These are phyloP conservation scores for Hoplodrina blanda DNA, from an alignment of 2,888 invertebrate species.

Conservation along the genomic window DNA sequence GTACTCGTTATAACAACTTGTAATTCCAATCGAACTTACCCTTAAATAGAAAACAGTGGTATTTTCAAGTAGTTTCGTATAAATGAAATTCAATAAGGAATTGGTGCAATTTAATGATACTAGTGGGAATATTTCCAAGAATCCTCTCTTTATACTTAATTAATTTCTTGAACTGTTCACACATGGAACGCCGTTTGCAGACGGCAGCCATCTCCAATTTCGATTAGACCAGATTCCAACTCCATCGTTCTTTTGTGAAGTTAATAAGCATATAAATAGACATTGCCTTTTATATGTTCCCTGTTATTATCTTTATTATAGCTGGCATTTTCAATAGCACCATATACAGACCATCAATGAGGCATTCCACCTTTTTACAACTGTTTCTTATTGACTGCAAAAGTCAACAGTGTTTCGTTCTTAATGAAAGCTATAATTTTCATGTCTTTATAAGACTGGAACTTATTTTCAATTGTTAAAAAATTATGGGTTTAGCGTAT, in stretches of 20 bases:
- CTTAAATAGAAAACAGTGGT: slow-evolving; percentile 52
- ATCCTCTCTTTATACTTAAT: slow-evolving; percentile 28
- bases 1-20: slow-evolving; percentile 62
- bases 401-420: slow-evolving; percentile 64
- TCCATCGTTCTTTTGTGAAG: slow-evolving; percentile 53
- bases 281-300: slow-evolving; percentile 66
- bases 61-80: slow-evolving; percentile 38
- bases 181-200: slow-evolving; percentile 37
- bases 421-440: slow-evolving; percentile 69
- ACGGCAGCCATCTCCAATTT: slow-evolving; percentile 40
- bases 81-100: slow-evolving; percentile 53
- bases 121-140: slow-evolving; percentile 29
- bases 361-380: slow-evolving; percentile 63
- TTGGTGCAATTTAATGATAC: slow-evolving; percentile 44
- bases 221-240: slow-evolving; percentile 57
- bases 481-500: slow-evolving; percentile 65
- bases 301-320: slow-evolving; percentile 67
- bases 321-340: slow-evolving; percentile 62
- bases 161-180: slow-evolving; percentile 40
- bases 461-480: slow-evolving; percentile 58
- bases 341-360: slow-evolving; percentile 61
- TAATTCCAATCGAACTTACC: slow-evolving; percentile 51
- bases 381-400: slow-evolving; percentile 63
- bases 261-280: slow-evolving; percentile 66
- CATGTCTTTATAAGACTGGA: slow-evolving; percentile 59